Conservation (phyloP, 2,888 invertebrate genomes). For the Aphodius granarius region DNA sequence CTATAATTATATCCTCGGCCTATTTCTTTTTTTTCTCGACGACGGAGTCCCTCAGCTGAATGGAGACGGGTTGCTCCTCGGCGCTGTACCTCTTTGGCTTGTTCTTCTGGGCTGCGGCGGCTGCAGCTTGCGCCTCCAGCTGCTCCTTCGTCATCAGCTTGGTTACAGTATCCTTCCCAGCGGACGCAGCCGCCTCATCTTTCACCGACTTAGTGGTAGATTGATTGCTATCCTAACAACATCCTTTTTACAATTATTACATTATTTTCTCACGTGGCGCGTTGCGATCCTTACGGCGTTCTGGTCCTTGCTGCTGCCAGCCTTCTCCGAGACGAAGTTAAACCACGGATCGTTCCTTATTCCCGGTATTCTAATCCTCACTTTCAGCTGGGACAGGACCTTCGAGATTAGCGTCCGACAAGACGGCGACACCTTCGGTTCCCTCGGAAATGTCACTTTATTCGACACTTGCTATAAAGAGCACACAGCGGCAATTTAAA, state of each 20-base stretch:
- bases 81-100: constrained; percentile 32
- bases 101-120: constrained; percentile 27
- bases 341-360: constrained; percentile 73
- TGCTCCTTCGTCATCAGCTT: constrained; percentile 39
- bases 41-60: background rate
- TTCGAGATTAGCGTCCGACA: constrained; percentile 71
- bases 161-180: constrained; percentile 17
- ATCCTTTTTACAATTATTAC: constrained; percentile 30
- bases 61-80: constrained; percentile 29
- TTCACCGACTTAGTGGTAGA: constrained; percentile 16
- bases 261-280: constrained; percentile 23
- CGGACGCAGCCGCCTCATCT: constrained; percentile 24
- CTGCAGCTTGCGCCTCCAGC: constrained; percentile 30
- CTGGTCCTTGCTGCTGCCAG: constrained; percentile 38
- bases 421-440: constrained; percentile 64
- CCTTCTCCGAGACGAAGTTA: constrained; percentile 36
- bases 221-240: constrained; percentile 28
- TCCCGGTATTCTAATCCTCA: constrained; percentile 65
- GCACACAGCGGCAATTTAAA: constrained; percentile 8
- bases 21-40: constrained; percentile 13
- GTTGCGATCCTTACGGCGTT: constrained; percentile 30
- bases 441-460: constrained; percentile 68
- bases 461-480: constrained; percentile 70
- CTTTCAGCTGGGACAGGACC: constrained; percentile 70
- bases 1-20: background rate